phyloP scores from a whole-genome alignment of 1,140 invertebrate genomes.

The Antheraea mylitta region DNA sequence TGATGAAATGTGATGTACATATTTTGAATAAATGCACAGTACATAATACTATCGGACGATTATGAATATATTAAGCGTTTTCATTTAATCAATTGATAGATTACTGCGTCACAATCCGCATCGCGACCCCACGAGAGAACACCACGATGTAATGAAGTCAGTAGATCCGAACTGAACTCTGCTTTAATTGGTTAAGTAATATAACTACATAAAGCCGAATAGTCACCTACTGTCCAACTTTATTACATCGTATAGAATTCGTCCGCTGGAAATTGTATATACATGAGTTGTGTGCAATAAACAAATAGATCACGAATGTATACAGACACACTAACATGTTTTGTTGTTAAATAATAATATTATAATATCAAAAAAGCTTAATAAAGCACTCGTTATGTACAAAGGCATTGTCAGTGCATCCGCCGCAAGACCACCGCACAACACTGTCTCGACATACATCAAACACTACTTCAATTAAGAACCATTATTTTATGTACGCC shows the following conservation, averaged over 20 bases:
- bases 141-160: too few relatives aligned
- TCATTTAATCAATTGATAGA: too few relatives aligned
- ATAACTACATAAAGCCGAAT: too few relatives aligned
- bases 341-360: not conserved
- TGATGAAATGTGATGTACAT: conserved; percentile 9
- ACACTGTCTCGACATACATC: not conserved
- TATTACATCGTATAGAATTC: not conserved
- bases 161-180: too few relatives aligned
- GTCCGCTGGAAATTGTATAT: conserved; percentile 17
- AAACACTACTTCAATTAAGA: too few relatives aligned
- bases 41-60: too few relatives aligned
- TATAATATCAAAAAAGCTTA: conserved; percentile 71
- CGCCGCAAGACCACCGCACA: conserved; percentile 9
- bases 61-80: too few relatives aligned
- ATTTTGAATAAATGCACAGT: too few relatives aligned
- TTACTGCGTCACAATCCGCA: not conserved
- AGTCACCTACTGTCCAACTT: not conserved
- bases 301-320: conserved; percentile 52
- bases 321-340: conserved; percentile 18
- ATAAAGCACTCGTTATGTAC: conserved; percentile 73
- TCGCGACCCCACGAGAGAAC: too few relatives aligned
- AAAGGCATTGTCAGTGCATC: conserved; percentile 29
- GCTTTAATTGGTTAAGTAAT: too few relatives aligned
- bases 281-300: conserved; percentile 24
- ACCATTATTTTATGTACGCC: too few relatives aligned